These are phyloP conservation scores for Malurus elegans DNA, from an alignment of 2,113 vertebrate species.

Conservation along the genomic window DNA sequence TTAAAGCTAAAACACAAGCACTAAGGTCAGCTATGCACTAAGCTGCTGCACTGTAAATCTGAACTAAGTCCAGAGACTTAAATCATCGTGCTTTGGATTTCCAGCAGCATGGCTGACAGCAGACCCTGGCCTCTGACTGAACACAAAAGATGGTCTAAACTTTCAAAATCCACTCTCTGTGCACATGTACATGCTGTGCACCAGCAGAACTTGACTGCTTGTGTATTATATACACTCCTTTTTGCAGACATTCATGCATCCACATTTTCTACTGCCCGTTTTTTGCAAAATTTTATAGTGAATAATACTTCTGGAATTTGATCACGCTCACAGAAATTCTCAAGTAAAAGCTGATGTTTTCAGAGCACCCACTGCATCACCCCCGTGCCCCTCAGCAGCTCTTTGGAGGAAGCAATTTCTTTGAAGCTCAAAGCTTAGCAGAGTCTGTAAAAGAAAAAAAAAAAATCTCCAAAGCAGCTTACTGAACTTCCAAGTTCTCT, in stretches of 20 bases:
- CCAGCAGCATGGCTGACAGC: neutral
- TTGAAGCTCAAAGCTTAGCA: neutral
- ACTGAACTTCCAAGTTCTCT: neutral
- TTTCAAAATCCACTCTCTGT: neutral
- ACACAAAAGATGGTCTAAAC: neutral
- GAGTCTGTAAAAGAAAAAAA: neutral
- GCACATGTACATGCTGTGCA: rapidly evolving
- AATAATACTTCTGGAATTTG: neutral
- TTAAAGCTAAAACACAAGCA: slow-evolving; percentile 7
- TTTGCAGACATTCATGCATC: neutral
- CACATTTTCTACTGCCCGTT: neutral
- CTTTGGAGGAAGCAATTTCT: neutral
- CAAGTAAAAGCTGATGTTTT: neutral
- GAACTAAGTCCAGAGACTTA: slow-evolving; percentile 26
- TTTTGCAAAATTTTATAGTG: neutral
- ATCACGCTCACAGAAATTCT: neutral
- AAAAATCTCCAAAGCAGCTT: slow-evolving; percentile 34
- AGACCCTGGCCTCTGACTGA: neutral
- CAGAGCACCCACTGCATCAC: neutral
- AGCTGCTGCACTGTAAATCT: neutral
- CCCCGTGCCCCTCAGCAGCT: neutral
- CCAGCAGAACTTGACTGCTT: neutral
- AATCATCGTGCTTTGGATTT: neutral
- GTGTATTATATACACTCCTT: neutral
- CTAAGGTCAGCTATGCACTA: slow-evolving; percentile 30